Evolutionary conservation across 2,797 vertebrate genomes (phyloP), one percentile per base, ranked within the genome.

Genomic region (Tokudaia muenninki): DNA sequence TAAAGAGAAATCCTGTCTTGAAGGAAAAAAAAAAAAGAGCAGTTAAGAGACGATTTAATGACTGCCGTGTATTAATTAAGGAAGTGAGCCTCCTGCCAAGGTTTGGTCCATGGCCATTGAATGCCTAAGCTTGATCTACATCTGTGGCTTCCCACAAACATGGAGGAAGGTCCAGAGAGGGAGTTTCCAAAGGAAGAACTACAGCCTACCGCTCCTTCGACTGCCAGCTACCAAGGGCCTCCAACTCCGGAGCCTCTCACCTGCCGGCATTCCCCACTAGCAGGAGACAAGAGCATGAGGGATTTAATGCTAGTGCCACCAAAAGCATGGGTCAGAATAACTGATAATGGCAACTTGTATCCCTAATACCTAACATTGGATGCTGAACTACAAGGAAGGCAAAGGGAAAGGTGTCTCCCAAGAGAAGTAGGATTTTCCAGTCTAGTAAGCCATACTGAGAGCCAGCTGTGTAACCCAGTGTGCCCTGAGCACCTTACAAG

Each of bases 381-480:
- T 88, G 59, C 59, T n/a, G 50, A 92, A 37, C 29, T 12, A 22
- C 11, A 37, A 34, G 19, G 65, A 74, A 59, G 13, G 92, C 14
- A 7, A 0, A 26, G 12, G 3, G 0, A 7, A 37, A 26, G 57
- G 37, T 1, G 19, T 6, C 3, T 79, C 11, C 22, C 74, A 72
- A 4, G 59, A 80, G 41, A 10, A 75, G 22, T 7, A 41, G 65
- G 44, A 13, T 59, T 92, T 93, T 57, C 81, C 92, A n/a, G 50
- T 3, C 70, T 34, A 24, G 19, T 19, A 31, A 3, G 12, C 17
- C 5, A 41, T 61, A 50, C 6, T 70, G 31, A 89, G 52, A 26
- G 31, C 52, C 24, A 70, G 3, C 63, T 67, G 19, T 13, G 19
- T 11, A 44, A 13, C 57, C 10, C 41, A 31, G 44, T 47, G 63